phyloP scores from a whole-genome alignment of 2,888 invertebrate species.

The Tachina lurida region DNA sequence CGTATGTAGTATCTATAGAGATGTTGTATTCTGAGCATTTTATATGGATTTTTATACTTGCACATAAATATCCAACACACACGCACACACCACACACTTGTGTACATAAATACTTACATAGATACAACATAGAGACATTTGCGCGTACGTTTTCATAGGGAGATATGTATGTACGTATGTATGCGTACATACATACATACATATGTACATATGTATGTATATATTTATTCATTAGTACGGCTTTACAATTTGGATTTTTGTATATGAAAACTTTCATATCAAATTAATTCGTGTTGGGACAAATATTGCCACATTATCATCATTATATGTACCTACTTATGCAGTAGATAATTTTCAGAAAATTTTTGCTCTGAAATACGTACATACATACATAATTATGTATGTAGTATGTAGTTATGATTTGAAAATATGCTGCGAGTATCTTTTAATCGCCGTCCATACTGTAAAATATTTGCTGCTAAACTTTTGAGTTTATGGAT shows the following conservation, averaged over 20 bases:
- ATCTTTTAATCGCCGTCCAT: no score
- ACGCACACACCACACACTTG: neutral
- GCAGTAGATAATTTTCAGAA: neutral
- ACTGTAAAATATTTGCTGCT: no score
- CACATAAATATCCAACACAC: conserved; percentile 24
- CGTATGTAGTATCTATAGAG: conserved; percentile 67
- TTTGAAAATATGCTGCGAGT: no score
- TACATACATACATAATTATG: neutral
- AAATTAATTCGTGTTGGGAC: conserved; percentile 40
- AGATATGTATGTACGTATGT: conserved; percentile 20
- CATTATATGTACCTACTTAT: neutral
- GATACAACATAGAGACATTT: conserved; percentile 40
- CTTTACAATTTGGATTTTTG: conserved; percentile 47
- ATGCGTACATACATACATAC: conserved; percentile 33
- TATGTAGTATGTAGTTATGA: neutral
- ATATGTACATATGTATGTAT: conserved; percentile 20
- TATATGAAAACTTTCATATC: conserved; percentile 49
- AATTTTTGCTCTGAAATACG: neutral
- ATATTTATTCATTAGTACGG: conserved; percentile 45
- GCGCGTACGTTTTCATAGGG: neutral
- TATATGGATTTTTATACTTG: conserved; percentile 52
- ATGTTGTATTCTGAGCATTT: conserved; percentile 58
- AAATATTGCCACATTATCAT: conserved; percentile 42
- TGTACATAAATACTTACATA: conserved; percentile 5
- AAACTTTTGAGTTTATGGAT: no score